These are phyloP conservation scores for Elmis aenea DNA, from an alignment of 2,888 invertebrate genomes.

Conservation along the genomic window DNA sequence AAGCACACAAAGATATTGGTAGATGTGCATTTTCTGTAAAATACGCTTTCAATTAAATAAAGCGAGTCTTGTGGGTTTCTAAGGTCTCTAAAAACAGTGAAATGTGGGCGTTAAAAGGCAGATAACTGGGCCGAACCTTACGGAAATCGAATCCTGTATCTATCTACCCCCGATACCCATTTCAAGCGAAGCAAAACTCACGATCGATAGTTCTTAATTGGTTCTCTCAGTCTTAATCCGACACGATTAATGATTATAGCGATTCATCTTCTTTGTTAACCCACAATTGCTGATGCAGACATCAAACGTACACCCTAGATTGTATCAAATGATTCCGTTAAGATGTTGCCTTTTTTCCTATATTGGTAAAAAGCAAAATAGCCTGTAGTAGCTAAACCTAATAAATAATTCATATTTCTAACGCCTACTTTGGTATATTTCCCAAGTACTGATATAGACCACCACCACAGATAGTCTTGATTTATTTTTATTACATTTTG, in stretches of 20 bases:
- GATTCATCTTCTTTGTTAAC: constrained; percentile 15
- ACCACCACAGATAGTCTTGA: constrained; percentile 24
- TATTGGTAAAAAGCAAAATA: too few relatives aligned
- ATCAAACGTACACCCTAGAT: too few relatives aligned
- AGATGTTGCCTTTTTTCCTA: too few relatives aligned
- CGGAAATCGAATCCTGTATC: constrained; percentile 22
- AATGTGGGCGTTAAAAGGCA: constrained; percentile 8
- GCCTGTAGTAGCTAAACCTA: too few relatives aligned
- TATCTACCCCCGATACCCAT: constrained; percentile 18
- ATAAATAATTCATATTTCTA: constrained; percentile 16
- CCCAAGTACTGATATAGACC: constrained; percentile 7
- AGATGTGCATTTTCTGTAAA: too few relatives aligned
- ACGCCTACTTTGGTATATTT: constrained; percentile 11
- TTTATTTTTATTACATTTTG: constrained; percentile 31
- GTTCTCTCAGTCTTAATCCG: constrained; percentile 23
- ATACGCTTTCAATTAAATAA: too few relatives aligned
- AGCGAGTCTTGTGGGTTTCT: too few relatives aligned
- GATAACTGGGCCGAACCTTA: constrained; percentile 7
- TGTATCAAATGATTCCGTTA: too few relatives aligned
- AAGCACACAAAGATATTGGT: too few relatives aligned
- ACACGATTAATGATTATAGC: constrained; percentile 20
- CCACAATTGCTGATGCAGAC: too few relatives aligned
- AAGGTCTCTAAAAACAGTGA: constrained; percentile 7
- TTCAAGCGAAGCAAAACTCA: constrained; percentile 16
- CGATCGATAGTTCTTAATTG: constrained; percentile 24